phyloP scores from a whole-genome alignment of 2,888 invertebrate genomes.

The Brachynemurus nebulosus region DNA sequence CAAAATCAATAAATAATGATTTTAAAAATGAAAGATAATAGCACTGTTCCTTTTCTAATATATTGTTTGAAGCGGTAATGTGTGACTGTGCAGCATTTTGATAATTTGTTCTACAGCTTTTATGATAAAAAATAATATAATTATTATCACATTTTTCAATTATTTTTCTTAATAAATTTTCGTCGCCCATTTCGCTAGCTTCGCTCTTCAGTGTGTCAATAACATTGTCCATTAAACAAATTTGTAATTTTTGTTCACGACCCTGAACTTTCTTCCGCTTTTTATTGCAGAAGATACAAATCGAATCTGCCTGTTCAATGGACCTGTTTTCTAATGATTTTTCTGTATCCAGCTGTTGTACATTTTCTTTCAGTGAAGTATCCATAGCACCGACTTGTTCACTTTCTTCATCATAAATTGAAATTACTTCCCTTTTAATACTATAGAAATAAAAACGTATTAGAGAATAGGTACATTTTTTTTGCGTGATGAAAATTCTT shows the following conservation, averaged over 20 bases:
- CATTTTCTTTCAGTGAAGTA: background rate
- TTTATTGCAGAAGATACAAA: slow-evolving; percentile 13
- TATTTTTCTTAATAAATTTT: slow-evolving; percentile 9
- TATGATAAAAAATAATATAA: no score
- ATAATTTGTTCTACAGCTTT: no score
- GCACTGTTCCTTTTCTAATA: no score
- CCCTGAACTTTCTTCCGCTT: slow-evolving; percentile 12
- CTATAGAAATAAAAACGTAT: background rate
- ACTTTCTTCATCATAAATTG: background rate
- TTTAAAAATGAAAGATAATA: no score
- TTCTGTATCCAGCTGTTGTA: background rate
- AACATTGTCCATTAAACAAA: slow-evolving; percentile 9
- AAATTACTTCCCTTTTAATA: background rate
- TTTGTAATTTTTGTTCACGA: slow-evolving; percentile 12
- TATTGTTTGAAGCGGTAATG: no score
- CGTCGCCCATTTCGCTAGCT: slow-evolving; percentile 10
- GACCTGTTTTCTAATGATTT: background rate
- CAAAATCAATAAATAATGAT: no score
- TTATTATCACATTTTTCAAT: no score
- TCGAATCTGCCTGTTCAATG: background rate
- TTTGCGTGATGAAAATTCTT: no score
- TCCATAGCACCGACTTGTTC: background rate
- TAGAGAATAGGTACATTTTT: no score
- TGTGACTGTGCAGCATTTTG: no score
- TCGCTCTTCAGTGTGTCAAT: slow-evolving; percentile 9